Evolutionary conservation across 2,888 invertebrate species (phyloP).

Genomic region (Thumatha senex): DNA sequence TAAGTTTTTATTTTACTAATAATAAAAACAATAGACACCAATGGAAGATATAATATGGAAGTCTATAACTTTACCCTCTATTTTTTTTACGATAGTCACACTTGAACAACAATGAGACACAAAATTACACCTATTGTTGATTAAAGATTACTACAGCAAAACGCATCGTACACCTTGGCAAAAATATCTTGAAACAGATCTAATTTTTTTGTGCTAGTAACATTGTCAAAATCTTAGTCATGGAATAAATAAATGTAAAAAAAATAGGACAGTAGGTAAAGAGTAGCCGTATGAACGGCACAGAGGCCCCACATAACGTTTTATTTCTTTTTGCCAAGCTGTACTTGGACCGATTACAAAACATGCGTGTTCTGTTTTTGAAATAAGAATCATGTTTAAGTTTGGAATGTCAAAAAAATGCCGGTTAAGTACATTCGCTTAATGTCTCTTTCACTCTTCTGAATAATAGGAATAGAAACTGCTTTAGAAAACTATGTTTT

Average conservation of each 20-base stretch:
- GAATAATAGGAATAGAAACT: background rate
- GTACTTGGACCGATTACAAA: slow-evolving; percentile 12
- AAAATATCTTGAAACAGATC: too few species aligned
- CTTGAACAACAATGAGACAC: background rate
- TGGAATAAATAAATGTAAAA: too few species aligned
- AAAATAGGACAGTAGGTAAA: too few species aligned
- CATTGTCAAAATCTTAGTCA: too few species aligned
- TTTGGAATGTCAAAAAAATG: background rate
- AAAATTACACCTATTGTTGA: too few species aligned
- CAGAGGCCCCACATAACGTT: too few species aligned
- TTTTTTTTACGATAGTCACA: slow-evolving; percentile 27
- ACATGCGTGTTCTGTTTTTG: slow-evolving; percentile 9
- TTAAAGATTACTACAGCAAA: slow-evolving; percentile 1
- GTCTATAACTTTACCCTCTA: slow-evolving; percentile 28
- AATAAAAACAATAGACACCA: background rate
- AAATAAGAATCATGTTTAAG: slow-evolving; percentile 1
- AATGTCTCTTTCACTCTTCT: background rate
- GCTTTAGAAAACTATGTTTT: background rate
- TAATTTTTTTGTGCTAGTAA: too few species aligned
- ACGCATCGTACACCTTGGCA: slow-evolving; percentile 11
- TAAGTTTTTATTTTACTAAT: background rate
- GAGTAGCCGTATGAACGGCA: too few species aligned
- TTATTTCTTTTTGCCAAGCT: too few species aligned
- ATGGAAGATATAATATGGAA: slow-evolving; percentile 12
- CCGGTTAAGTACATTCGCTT: too few species aligned